Conservation (phyloP, 2,888 invertebrate genomes). For the Polymixis flavicincta region DNA sequence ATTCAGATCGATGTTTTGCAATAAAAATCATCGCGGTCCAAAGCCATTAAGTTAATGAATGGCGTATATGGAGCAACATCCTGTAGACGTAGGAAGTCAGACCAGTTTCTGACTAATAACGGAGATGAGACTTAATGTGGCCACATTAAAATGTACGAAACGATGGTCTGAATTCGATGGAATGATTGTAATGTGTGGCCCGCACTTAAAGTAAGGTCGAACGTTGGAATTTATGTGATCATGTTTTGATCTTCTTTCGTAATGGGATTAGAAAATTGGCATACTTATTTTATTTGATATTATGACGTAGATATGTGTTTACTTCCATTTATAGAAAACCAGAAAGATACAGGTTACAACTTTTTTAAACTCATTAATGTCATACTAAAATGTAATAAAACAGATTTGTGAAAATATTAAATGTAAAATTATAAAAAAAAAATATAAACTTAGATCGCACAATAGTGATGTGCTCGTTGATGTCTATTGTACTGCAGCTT, state of each 20-base stretch:
- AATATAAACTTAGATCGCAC: neutral
- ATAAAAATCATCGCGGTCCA: conserved; percentile 78
- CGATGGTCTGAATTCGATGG: conserved; percentile 75
- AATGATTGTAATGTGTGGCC: conserved; percentile 80
- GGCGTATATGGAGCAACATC: conserved; percentile 88
- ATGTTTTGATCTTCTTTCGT: conserved; percentile 24
- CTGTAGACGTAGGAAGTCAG: conserved; percentile 84
- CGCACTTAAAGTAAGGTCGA: conserved; percentile 77
- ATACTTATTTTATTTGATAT: neutral
- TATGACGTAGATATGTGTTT: neutral
- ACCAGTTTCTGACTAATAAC: conserved; percentile 86
- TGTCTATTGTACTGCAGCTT: conserved; percentile 69
- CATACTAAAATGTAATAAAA: too few species aligned
- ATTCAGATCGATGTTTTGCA: conserved; percentile 80
- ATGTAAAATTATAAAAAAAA: neutral
- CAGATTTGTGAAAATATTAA: neutral
- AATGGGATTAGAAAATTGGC: conserved; percentile 34
- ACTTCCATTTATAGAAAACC: neutral
- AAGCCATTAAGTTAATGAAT: conserved; percentile 86
- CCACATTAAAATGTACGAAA: conserved; percentile 68
- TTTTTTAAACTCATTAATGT: too few species aligned
- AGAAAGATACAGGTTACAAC: neutral
- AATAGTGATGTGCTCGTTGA: conserved; percentile 64
- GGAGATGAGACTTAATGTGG: conserved; percentile 80
- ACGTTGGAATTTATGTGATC: conserved; percentile 31